phyloP scores from a whole-genome alignment of 2,888 invertebrate genomes.

The Invenusta paracnida region DNA sequence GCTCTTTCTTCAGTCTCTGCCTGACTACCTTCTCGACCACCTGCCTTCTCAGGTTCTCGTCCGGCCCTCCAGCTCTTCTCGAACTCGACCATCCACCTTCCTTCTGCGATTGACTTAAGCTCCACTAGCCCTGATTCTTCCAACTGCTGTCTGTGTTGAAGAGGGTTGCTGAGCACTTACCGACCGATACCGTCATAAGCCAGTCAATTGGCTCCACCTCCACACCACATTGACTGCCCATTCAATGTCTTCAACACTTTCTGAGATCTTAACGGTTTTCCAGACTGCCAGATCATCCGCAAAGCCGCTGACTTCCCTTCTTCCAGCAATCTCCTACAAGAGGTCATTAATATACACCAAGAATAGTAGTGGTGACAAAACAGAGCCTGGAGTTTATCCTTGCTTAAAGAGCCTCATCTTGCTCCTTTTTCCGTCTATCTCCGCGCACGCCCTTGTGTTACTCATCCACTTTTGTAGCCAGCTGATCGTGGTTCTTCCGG shows the following conservation, averaged over 20 bases:
- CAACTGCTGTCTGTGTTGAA: background rate
- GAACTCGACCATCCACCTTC: background rate
- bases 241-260: background rate
- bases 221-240: background rate
- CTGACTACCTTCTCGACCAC: background rate
- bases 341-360: conserved; percentile 15
- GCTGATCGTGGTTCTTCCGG: background rate
- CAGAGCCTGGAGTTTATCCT: background rate
- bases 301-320: background rate
- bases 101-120: too few relatives aligned
- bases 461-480: background rate
- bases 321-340: background rate
- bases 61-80: background rate
- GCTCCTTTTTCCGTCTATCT: background rate
- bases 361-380: background rate
- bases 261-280: too few relatives aligned
- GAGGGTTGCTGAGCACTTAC: background rate
- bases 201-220: conserved; percentile 3
- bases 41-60: background rate
- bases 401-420: background rate
- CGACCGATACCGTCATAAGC: conserved; percentile 3
- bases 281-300: too few relatives aligned
- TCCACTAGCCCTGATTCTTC: background rate
- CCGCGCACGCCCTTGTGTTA: background rate
- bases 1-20: background rate